A percentile compares a stretch with the other conserved stretches of the same genome.
phyloP scores from a whole-genome alignment of 2,888 invertebrate species.

The Ceraclea dissimilis region DNA sequence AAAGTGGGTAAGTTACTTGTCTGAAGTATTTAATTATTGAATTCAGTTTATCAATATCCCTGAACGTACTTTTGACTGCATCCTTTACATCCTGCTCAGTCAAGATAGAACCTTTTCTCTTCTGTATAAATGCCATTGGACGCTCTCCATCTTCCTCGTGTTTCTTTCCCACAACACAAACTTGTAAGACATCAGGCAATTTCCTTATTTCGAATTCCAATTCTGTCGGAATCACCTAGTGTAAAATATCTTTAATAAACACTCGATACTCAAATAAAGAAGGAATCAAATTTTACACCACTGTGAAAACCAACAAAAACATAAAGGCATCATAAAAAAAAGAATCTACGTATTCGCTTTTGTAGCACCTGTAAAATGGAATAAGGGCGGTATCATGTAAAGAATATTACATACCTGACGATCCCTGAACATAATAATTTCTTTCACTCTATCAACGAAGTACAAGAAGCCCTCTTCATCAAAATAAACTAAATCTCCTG shows the following conservation, averaged over 20 bases:
- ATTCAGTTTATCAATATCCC: too few relatives aligned
- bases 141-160: constrained; percentile 12
- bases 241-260: too few relatives aligned
- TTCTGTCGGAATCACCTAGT: constrained; percentile 17
- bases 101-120: constrained; percentile 8
- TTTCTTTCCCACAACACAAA: constrained; percentile 16
- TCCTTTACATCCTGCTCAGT: constrained; percentile 17
- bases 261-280: too few relatives aligned
- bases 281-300: too few relatives aligned
- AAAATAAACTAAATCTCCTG: constrained; percentile 32
- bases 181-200: constrained; percentile 8
- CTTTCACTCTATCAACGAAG: constrained; percentile 32
- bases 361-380: too few relatives aligned
- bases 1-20: too few relatives aligned
- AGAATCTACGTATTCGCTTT: too few relatives aligned
- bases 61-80: constrained; percentile 16
- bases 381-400: too few relatives aligned
- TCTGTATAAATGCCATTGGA: constrained; percentile 21
- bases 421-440: constrained; percentile 32
- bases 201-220: constrained; percentile 16
- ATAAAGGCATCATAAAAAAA: too few relatives aligned
- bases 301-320: too few relatives aligned
- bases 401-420: constrained; percentile 27
- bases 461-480: constrained; percentile 31
- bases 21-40: too few relatives aligned